phyloP scores from a whole-genome alignment of 2,888 invertebrate genomes.

The Sthenelais limicola region DNA sequence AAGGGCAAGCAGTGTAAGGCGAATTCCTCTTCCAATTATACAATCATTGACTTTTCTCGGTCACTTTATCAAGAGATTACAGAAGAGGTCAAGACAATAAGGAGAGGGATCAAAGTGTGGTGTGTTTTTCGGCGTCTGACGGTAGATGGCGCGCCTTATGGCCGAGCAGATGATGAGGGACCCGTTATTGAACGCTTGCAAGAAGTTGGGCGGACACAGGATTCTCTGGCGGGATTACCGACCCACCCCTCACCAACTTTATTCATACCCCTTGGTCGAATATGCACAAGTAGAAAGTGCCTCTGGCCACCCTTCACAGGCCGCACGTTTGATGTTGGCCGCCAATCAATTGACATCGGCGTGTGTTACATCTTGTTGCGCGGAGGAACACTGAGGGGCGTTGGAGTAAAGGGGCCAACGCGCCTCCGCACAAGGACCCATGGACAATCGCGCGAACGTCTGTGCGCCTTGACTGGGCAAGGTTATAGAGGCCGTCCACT shows the following conservation, averaged over 20 bases:
- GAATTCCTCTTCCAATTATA: slow-evolving; percentile 26
- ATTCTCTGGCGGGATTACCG: slow-evolving; percentile 5
- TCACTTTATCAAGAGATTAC: slow-evolving; percentile 39
- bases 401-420: slow-evolving; percentile 18
- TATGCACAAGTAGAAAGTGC: slow-evolving; percentile 13
- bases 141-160: not conserved
- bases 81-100: slow-evolving; percentile 24
- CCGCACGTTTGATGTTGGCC: slow-evolving; percentile 22
- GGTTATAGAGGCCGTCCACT: too few species aligned
- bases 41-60: slow-evolving; percentile 38
- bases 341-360: slow-evolving; percentile 31
- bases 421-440: not conserved
- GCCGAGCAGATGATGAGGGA: slow-evolving; percentile 18
- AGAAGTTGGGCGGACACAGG: not conserved
- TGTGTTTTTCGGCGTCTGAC: slow-evolving; percentile 12
- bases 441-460: not conserved
- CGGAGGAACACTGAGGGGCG: slow-evolving; percentile 6
- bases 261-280: slow-evolving; percentile 8
- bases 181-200: not conserved
- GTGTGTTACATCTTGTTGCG: slow-evolving; percentile 31
- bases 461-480: too few species aligned
- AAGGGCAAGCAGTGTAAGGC: slow-evolving; percentile 1
- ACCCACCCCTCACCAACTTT: not conserved
- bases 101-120: slow-evolving; percentile 26
- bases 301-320: slow-evolving; percentile 1